Evolutionary conservation across 1,140 invertebrate species (phyloP).

Genomic region (Drosophila saltans): DNA sequence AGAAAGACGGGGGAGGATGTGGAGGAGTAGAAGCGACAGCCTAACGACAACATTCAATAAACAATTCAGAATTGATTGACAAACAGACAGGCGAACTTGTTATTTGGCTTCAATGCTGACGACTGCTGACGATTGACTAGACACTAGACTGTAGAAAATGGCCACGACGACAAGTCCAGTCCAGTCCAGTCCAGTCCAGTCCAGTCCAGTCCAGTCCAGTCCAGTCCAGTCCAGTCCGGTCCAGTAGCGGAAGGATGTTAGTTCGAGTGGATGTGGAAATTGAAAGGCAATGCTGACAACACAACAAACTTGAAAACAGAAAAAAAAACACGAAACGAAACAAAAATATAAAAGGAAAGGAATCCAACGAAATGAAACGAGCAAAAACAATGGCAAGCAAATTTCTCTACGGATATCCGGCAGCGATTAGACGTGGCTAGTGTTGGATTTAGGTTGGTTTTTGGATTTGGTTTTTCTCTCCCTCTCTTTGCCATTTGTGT

Average conservation of each 20-base stretch:
- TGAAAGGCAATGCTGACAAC: slow-evolving; percentile 76
- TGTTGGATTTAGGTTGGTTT: not conserved
- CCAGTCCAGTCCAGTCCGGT: slow-evolving; percentile 23
- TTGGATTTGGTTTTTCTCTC: not conserved
- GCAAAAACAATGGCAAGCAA: slow-evolving; percentile 76
- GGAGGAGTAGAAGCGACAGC: slow-evolving; percentile 57
- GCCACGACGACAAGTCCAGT: slow-evolving; percentile 60
- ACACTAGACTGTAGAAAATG: slow-evolving; percentile 30
- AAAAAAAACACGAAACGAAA: slow-evolving; percentile 10
- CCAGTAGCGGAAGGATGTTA: slow-evolving; percentile 75
- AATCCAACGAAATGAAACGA: slow-evolving; percentile 50
- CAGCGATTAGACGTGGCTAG: slow-evolving; percentile 59
- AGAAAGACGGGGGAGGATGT: not conserved
- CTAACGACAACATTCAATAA: slow-evolving; percentile 81
- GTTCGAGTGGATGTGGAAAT: slow-evolving; percentile 79
- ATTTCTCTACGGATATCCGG: slow-evolving; percentile 71
- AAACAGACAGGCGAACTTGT: slow-evolving; percentile 62
- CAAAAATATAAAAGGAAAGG: slow-evolving; percentile 27
- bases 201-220: slow-evolving; percentile 55
- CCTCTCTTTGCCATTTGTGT: slow-evolving; percentile 5
- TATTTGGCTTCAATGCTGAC: slow-evolving; percentile 65
- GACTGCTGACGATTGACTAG: slow-evolving; percentile 54
- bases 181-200: slow-evolving; percentile 36
- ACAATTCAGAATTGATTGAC: slow-evolving; percentile 82
- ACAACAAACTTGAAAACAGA: slow-evolving; percentile 58